phyloP scores from a whole-genome alignment of 2,113 vertebrate species.

The Calypte anna region DNA sequence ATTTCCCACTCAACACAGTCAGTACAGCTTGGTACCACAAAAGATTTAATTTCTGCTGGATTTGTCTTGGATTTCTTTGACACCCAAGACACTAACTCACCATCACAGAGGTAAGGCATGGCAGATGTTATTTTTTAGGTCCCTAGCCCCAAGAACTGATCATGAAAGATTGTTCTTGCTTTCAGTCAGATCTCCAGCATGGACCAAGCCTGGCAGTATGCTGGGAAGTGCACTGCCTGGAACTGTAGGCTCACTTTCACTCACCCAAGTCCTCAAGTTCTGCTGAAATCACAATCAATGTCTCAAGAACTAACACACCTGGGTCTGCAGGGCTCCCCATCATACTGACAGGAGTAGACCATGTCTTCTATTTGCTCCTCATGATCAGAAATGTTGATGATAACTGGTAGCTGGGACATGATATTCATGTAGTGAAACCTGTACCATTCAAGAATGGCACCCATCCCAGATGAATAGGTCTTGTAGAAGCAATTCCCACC shows the following conservation, averaged over 20 bases:
- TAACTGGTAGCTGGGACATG: slow-evolving; percentile 41
- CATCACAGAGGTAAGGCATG: too few species aligned
- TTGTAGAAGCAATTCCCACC: slow-evolving; percentile 68
- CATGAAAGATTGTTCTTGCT: too few species aligned
- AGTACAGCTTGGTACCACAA: too few species aligned
- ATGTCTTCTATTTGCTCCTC: neutral
- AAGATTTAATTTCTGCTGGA: too few species aligned
- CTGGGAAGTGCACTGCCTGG: too few species aligned
- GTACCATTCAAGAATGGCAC: slow-evolving; percentile 70
- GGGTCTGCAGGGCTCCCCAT: slow-evolving; percentile 46
- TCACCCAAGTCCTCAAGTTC: neutral
- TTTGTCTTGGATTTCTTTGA: too few species aligned
- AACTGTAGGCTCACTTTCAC: neutral
- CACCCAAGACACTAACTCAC: too few species aligned
- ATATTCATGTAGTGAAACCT: slow-evolving; percentile 73
- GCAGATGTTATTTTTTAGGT: too few species aligned
- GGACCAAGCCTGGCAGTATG: neutral
- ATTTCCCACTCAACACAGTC: too few species aligned
- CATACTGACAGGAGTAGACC: slow-evolving; percentile 67
- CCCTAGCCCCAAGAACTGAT: too few species aligned
- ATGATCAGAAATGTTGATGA: neutral
- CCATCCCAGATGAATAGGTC: slow-evolving; percentile 38
- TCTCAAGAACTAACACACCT: neutral
- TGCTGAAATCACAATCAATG: neutral
- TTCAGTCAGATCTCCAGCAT: too few species aligned